phyloP scores from a whole-genome alignment of 2,797 vertebrate genomes.

The Lepidocolaptes lacrymiger region DNA sequence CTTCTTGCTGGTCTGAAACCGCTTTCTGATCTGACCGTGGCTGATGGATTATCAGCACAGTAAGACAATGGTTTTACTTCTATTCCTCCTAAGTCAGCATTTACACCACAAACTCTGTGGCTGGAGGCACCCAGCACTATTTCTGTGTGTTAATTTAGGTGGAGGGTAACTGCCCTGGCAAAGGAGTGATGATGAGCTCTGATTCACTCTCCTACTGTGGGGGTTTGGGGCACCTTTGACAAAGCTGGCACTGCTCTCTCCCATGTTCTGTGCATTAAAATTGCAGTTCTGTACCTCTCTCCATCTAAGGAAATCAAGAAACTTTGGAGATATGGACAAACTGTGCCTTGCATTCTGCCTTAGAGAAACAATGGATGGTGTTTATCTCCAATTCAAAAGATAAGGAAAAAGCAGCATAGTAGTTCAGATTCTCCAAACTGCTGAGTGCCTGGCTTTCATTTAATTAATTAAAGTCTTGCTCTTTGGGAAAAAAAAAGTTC shows the following conservation, averaged over 20 bases:
- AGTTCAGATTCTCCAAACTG: not conserved
- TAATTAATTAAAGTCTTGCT: constrained; percentile 17
- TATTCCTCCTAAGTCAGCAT: not conserved
- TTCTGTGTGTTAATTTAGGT: not conserved
- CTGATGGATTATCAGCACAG: not conserved
- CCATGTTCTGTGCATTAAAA: not conserved
- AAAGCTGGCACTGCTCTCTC: not conserved
- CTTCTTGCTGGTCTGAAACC: not conserved
- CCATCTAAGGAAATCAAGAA: not conserved
- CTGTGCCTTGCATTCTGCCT: not conserved
- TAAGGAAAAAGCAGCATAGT: not conserved
- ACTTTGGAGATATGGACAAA: not conserved
- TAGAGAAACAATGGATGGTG: not conserved
- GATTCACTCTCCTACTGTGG: not conserved
- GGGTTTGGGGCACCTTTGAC: not conserved
- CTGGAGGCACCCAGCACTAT: not conserved
- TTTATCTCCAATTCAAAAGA: not conserved
- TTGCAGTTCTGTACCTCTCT: not conserved
- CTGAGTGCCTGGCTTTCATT: not conserved
- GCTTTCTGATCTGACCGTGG: not conserved
- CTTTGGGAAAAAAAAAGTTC: not conserved
- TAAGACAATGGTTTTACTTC: not conserved
- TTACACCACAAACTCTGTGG: not conserved
- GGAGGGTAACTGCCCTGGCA: not conserved
- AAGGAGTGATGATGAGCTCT: not conserved